phyloP scores from a whole-genome alignment of 1,140 invertebrate species.

The Drosophila parvula region DNA sequence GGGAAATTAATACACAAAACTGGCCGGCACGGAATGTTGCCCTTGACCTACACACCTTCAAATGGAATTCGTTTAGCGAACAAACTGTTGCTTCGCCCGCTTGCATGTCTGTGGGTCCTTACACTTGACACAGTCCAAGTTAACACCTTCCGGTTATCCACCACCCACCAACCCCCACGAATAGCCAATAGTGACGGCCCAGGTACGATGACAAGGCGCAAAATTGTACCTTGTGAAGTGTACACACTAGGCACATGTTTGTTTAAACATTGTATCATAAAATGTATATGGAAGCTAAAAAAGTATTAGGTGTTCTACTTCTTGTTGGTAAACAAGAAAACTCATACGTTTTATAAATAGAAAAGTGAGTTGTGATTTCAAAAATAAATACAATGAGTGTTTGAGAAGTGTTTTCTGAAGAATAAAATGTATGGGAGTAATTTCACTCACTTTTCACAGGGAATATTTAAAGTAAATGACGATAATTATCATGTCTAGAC shows the following conservation, averaged over 20 bases:
- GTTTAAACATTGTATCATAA: no score
- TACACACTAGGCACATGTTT: background rate
- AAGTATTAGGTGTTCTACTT: background rate
- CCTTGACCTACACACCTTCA: slow-evolving; percentile 36
- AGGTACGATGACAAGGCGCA: slow-evolving; percentile 1
- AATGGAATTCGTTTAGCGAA: slow-evolving; percentile 22
- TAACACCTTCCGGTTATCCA: slow-evolving; percentile 26
- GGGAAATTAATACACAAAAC: slow-evolving; percentile 15
- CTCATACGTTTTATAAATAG: background rate
- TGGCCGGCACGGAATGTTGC: slow-evolving; percentile 13
- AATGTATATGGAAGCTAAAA: background rate
- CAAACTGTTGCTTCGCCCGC: slow-evolving; percentile 47
- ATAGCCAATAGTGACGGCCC: slow-evolving; percentile 8
- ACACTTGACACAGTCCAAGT: slow-evolving; percentile 46
- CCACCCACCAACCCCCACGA: slow-evolving; percentile 10
- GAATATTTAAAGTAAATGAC: background rate
- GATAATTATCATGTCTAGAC: background rate
- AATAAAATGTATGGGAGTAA: no score
- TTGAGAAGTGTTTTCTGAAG: background rate
- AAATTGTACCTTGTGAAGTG: no score
- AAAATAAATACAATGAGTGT: background rate
- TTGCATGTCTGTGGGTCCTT: slow-evolving; percentile 45
- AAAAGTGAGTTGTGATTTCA: background rate
- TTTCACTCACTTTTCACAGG: background rate
- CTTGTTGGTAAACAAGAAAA: background rate